phyloP scores from a whole-genome alignment of 2,888 invertebrate genomes.

The Cantharis rufa region DNA sequence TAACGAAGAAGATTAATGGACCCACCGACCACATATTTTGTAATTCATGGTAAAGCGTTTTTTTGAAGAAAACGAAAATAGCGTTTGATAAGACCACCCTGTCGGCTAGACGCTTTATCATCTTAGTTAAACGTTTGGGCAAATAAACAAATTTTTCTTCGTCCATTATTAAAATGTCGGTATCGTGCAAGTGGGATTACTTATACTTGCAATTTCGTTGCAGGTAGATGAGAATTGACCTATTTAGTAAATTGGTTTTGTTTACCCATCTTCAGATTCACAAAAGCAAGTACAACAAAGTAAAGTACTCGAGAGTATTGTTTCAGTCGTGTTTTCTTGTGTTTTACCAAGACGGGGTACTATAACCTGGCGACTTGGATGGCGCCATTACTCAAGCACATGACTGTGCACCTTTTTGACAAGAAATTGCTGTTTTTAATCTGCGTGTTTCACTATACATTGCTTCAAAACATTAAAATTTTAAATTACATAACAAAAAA shows the following conservation, averaged over 20 bases:
- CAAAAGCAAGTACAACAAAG: not conserved
- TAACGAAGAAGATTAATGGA: not conserved
- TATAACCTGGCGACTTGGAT: slow-evolving; percentile 28
- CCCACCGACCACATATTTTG: not conserved
- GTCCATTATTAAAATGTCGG: not conserved
- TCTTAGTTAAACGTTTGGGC: not conserved
- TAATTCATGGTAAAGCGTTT: not conserved
- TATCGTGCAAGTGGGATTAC: not conserved
- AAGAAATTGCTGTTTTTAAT: slow-evolving; percentile 3
- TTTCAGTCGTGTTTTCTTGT: slow-evolving; percentile 30
- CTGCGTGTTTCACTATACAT: not conserved
- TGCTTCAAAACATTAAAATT: not conserved
- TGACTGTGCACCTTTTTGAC: slow-evolving; percentile 28
- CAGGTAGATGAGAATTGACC: slow-evolving; percentile 3
- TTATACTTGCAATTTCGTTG: not conserved
- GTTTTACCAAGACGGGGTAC: slow-evolving; percentile 30
- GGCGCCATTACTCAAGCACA: slow-evolving; percentile 37
- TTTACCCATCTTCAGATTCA: not conserved
- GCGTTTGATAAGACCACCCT: not conserved
- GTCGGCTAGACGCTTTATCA: too few species aligned
- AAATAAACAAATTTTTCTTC: not conserved
- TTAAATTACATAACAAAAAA: not conserved
- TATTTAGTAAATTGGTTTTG: not conserved
- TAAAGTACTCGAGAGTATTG: slow-evolving; percentile 18
- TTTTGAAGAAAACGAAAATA: not conserved